Percentiles rank a stretch among this genome's conserved stretches.
phyloP scores from a whole-genome alignment of 1,140 invertebrate genomes.

The Drosophila rufa region DNA sequence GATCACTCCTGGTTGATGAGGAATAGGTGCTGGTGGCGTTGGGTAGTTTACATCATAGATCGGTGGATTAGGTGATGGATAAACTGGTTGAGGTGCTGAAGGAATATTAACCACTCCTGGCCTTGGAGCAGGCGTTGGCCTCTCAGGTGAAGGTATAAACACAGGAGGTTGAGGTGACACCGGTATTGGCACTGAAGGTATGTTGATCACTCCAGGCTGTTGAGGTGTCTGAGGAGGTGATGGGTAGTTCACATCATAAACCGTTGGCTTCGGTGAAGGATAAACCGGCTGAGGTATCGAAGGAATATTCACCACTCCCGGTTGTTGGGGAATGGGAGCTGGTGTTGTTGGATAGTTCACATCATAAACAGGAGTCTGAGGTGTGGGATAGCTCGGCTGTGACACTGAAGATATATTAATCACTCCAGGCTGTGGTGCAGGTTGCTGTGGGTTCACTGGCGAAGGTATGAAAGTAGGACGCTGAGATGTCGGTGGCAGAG shows the following conservation, averaged over 20 bases:
- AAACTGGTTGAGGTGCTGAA: conserved; percentile 18
- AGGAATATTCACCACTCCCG: conserved; percentile 87
- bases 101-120: conserved; percentile 88
- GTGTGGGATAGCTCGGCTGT: conserved; percentile 25
- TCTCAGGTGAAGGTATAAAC: conserved; percentile 8
- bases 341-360: conserved; percentile 85
- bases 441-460: background rate
- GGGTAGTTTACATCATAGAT: conserved; percentile 76
- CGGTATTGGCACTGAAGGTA: conserved; percentile 36
- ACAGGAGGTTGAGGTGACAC: conserved; percentile 8
- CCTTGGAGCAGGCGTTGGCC: conserved; percentile 51
- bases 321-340: conserved; percentile 17
- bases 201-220: conserved; percentile 45
- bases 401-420: conserved; percentile 76
- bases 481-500: conserved; percentile 25
- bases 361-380: conserved; percentile 24
- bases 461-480: conserved; percentile 14
- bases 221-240: conserved; percentile 59
- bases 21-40: background rate
- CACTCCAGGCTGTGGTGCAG: conserved; percentile 88
- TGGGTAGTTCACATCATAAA: conserved; percentile 85
- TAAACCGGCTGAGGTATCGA: conserved; percentile 40
- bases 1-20: conserved; percentile 39
- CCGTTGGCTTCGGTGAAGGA: conserved; percentile 89
- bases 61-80: conserved; percentile 15